phyloP scores from a whole-genome alignment of 1,140 invertebrate species.

The Ptiloglossa arizonensis region DNA sequence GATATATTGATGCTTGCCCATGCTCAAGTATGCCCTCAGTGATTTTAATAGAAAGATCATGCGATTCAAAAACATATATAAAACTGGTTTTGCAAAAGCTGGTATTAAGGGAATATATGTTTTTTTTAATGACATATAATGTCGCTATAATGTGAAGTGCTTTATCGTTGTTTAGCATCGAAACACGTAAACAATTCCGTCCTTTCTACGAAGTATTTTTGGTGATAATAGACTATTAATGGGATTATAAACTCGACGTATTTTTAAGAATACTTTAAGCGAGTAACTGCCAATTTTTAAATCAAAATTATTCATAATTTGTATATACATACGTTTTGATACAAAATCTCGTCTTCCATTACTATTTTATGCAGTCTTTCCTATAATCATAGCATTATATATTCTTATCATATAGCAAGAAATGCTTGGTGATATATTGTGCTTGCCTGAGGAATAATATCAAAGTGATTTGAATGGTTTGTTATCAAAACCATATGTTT shows the following conservation, averaged over 20 bases:
- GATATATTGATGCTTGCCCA: slow-evolving; percentile 95
- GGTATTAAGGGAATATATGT: slow-evolving; percentile 30
- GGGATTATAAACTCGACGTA: slow-evolving; percentile 50
- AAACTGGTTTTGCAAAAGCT: slow-evolving; percentile 51
- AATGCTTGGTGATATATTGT: slow-evolving; percentile 51
- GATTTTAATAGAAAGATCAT: slow-evolving; percentile 37
- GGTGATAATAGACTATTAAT: slow-evolving; percentile 65
- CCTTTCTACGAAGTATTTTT: slow-evolving; percentile 57
- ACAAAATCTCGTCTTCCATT: slow-evolving; percentile 62
- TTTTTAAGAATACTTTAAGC: slow-evolving; percentile 53
- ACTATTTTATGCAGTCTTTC: slow-evolving; percentile 36
- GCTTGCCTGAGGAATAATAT: slow-evolving; percentile 46
- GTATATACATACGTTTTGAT: slow-evolving; percentile 41
- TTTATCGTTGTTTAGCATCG: slow-evolving; percentile 38
- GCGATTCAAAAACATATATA: slow-evolving; percentile 12
- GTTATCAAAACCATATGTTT: slow-evolving; percentile 39
- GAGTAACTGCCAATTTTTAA: slow-evolving; percentile 38
- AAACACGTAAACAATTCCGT: slow-evolving; percentile 48
- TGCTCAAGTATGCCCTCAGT: slow-evolving; percentile 85
- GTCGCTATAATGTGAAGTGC: slow-evolving; percentile 31
- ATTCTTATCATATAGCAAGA: slow-evolving; percentile 36
- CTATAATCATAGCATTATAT: slow-evolving; percentile 26
- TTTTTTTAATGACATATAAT: slow-evolving; percentile 24
- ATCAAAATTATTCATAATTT: slow-evolving; percentile 55
- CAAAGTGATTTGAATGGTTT: slow-evolving; percentile 27